Percentiles rank a stretch among this genome's conserved stretches.
These are phyloP conservation scores for Sternarchorhynchus goeldii DNA, from an alignment of 2,797 vertebrate genomes.

Conservation along the genomic window DNA sequence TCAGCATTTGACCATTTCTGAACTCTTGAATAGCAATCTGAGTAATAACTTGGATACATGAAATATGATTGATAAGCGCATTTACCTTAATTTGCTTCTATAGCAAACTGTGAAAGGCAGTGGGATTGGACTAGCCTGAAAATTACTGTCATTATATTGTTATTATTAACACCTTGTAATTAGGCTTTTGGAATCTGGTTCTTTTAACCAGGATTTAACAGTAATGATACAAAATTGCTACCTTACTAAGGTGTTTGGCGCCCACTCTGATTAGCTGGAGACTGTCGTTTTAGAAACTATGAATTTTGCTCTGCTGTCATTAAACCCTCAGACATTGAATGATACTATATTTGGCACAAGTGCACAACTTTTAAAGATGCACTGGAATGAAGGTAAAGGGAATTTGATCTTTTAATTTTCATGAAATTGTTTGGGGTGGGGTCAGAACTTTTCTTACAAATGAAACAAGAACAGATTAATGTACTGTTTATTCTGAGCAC, in stretches of 20 bases:
- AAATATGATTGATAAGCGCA: conserved; percentile 44
- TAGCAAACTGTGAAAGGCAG: conserved; percentile 84
- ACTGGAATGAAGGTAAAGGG: not conserved
- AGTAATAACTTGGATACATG: conserved; percentile 8
- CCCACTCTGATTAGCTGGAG: conserved; percentile 91
- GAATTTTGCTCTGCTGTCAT: conserved; percentile 76
- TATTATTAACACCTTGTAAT: conserved; percentile 99
- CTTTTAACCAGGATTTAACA: conserved; percentile 96
- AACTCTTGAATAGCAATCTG: conserved; percentile 1
- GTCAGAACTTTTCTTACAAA: conserved; percentile 6
- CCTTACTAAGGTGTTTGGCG: conserved; percentile 95
- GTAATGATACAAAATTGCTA: conserved; percentile 99
- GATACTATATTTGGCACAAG: conserved; percentile 12
- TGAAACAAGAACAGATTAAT: not conserved
- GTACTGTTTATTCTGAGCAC: conserved; percentile 15
- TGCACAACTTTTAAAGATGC: not conserved
- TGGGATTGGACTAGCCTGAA: conserved; percentile 89
- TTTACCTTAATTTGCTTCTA: conserved; percentile 67
- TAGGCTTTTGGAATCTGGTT: conserved; percentile 94
- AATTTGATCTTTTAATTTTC: not conserved
- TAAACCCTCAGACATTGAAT: conserved; percentile 20
- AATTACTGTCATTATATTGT: conserved; percentile 98
- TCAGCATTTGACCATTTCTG: not conserved
- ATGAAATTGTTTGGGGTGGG: not conserved
- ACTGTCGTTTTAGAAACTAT: conserved; percentile 83